Evolutionary conservation across 2,888 invertebrate species (phyloP), one percentile per base, ranked within the genome.

Genomic region (Cancer borealis): DNA sequence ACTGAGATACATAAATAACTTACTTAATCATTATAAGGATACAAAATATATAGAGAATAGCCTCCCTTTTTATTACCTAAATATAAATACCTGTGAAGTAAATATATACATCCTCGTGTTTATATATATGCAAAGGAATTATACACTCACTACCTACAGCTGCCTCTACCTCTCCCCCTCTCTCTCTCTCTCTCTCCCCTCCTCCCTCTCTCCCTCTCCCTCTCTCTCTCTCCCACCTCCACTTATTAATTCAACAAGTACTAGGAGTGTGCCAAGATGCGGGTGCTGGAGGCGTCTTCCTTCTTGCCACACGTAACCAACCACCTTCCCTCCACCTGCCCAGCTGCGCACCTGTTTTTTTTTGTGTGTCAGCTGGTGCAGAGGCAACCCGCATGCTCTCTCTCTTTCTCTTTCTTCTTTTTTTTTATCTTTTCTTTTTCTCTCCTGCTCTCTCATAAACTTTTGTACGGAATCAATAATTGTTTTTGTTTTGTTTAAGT

Each of bases 321-420:
- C 54, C 17, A 54, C 54, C 54, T 17, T 26, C 39, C 3, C 84
- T 49, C 30, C 47, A 90, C 90, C 49, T 60, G 54, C 60, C 30
- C 30, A 17, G 2, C n/a, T 14, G n/a, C 26, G 12, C 30, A 49
- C 60, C 90, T 30, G 49, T 90, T 54, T 54, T n/a, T 90, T 49
- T 90, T 30, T 84, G 30, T 14, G 26, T 17, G 54, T 54, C 90
- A 90, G 90, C 47, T 73, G 91, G 66, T 73, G 73, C 45, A n/a
- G 60, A 21, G 54, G 26, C 30, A 12, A 47, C 84, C 47, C 47
- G 47, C 60, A 46, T 26, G 1, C 88, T 88, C 88, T 88, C 88
- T 88, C 88, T 88, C 88, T 89, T 49, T 89, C 89, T 47, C 46
- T 47, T n/a, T 47, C 89, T 39, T 39, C 60, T 30, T 39, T 60